These are phyloP conservation scores for Scelioninae gen. 2 DNA, from an alignment of 2,888 invertebrate species.

Conservation along the genomic window DNA sequence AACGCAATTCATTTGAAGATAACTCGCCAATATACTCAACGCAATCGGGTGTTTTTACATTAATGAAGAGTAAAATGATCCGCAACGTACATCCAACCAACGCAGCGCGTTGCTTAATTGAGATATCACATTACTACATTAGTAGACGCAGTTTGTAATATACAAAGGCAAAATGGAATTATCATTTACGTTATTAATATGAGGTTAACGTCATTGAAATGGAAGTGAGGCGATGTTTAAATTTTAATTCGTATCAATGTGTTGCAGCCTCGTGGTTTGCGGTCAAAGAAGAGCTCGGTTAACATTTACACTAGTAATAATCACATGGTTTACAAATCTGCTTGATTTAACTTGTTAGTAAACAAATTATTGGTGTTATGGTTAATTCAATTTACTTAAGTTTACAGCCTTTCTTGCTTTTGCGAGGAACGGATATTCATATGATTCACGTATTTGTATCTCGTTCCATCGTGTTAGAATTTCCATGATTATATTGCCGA, in stretches of 20 bases:
- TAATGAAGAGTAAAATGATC: slow-evolving; percentile 37
- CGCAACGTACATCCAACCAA: slow-evolving; percentile 8
- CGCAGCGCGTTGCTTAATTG: slow-evolving; percentile 35
- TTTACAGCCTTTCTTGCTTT: slow-evolving; percentile 28
- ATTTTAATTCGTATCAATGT: slow-evolving; percentile 33
- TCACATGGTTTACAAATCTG: slow-evolving; percentile 47
- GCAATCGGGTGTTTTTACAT: slow-evolving; percentile 23
- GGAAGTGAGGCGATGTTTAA: slow-evolving; percentile 28
- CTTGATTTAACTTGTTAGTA: slow-evolving; percentile 65
- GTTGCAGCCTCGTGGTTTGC: slow-evolving; percentile 21
- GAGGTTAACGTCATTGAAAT: slow-evolving; percentile 39
- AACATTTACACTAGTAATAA: slow-evolving; percentile 53
- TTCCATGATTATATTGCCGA: slow-evolving; percentile 62
- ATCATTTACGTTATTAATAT: slow-evolving; percentile 47
- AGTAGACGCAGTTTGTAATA: slow-evolving; percentile 36
- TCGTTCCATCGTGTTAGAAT: slow-evolving; percentile 39
- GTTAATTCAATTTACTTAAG: slow-evolving; percentile 69
- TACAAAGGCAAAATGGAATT: slow-evolving; percentile 40
- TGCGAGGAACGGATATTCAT: slow-evolving; percentile 19
- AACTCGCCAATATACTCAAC: slow-evolving; percentile 2
- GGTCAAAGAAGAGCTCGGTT: slow-evolving; percentile 24
- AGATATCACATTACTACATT: slow-evolving; percentile 45
- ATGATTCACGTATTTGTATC: slow-evolving; percentile 25
- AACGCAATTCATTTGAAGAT: not conserved
- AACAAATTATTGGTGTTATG: slow-evolving; percentile 73